Percentiles rank a stretch among this genome's conserved stretches.
Evolutionary conservation across 2,113 vertebrate genomes (phyloP).

Genomic region (Chamaetylas fuelleborni): DNA sequence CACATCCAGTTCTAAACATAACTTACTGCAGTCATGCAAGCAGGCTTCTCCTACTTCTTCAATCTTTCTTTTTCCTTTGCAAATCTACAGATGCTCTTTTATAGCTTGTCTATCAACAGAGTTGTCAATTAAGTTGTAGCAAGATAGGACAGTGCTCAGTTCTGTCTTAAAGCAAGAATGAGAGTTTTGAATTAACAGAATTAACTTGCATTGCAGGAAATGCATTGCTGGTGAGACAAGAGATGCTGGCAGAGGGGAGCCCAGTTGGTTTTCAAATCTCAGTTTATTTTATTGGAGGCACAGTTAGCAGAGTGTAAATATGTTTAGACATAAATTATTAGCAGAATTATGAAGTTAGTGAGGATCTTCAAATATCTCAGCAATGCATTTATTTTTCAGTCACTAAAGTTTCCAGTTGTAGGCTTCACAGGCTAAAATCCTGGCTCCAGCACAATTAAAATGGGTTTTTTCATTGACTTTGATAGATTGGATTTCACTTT

Average conservation of each 20-base stretch:
- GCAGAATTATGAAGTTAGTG: not conserved
- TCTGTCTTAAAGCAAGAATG: not conserved
- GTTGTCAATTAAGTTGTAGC: not conserved
- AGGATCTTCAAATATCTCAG: not conserved
- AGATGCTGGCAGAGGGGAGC: not conserved
- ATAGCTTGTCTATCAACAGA: not conserved
- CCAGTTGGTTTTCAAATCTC: not conserved
- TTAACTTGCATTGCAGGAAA: not conserved
- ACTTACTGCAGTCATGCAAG: not conserved
- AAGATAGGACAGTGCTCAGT: not conserved
- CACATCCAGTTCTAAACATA: not conserved
- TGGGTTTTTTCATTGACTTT: not conserved
- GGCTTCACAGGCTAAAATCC: not conserved
- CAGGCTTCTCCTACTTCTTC: not conserved
- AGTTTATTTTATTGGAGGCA: not conserved
- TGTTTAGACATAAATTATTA: not conserved
- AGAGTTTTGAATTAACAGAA: not conserved
- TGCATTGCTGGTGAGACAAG: not conserved
- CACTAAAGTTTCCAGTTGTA: not conserved
- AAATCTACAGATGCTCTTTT: not conserved
- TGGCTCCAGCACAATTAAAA: not conserved
- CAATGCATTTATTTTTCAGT: not conserved
- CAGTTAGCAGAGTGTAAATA: not conserved
- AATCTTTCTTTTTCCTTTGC: not conserved
- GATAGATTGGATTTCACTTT: not conserved